Evolutionary conservation across 2,113 vertebrate genomes (phyloP).

Genomic region (Epinephelus moara): DNA sequence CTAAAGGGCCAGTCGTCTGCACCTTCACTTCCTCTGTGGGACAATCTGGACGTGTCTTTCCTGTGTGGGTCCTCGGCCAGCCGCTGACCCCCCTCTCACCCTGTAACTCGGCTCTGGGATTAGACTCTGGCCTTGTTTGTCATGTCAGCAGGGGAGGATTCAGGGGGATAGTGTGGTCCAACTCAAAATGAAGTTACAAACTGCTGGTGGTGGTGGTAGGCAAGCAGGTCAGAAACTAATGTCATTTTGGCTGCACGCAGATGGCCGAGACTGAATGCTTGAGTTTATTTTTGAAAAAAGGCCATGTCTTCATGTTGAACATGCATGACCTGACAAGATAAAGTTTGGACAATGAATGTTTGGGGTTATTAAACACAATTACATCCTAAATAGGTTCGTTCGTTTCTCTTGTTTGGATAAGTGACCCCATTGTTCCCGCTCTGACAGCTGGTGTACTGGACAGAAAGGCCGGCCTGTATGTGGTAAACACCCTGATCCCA

Average conservation of each 20-base stretch:
- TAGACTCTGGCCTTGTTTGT: constrained; percentile 73
- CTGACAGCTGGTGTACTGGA: constrained; percentile 77
- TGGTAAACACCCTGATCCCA: constrained; percentile 69
- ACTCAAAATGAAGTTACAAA: constrained; percentile 55
- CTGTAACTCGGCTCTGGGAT: constrained; percentile 64
- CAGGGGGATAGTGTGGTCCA: constrained; percentile 13
- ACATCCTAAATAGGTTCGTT: constrained; percentile 45
- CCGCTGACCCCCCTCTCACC: constrained; percentile 69
- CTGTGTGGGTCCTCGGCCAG: constrained; percentile 52
- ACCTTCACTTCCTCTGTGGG: constrained; percentile 69
- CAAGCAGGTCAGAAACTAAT: constrained; percentile 30
- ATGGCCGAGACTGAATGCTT: constrained; percentile 3
- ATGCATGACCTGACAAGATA: constrained; percentile 11
- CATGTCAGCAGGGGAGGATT: constrained; percentile 69
- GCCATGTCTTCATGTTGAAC: constrained; percentile 10
- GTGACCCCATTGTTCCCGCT: constrained; percentile 70
- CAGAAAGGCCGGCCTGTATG: constrained; percentile 60
- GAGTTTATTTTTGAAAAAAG: background rate
- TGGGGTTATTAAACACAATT: constrained; percentile 53
- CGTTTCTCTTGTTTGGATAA: constrained; percentile 69
- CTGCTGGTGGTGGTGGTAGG: constrained; percentile 9
- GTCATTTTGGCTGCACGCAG: constrained; percentile 24
- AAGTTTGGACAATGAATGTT: constrained; percentile 26
- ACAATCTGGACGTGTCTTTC: constrained; percentile 54
- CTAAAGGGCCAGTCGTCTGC: constrained; percentile 44